Conservation (phyloP, 2,888 invertebrate species). For the Perizoma flavofasciatum region DNA sequence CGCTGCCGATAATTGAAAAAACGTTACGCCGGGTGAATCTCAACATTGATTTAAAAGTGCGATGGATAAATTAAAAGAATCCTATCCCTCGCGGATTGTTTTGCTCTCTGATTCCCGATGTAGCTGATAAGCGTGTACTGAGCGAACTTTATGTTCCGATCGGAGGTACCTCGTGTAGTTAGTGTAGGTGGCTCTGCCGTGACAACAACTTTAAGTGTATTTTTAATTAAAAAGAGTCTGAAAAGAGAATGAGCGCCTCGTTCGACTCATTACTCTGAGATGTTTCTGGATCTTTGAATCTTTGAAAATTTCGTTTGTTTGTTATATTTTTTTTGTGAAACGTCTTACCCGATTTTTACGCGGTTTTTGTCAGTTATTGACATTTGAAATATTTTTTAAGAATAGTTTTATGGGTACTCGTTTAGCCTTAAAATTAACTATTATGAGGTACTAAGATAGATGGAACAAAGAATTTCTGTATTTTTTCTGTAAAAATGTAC, state of each 20-base stretch:
- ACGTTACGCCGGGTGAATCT: constrained; percentile 75
- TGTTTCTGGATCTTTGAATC: no score
- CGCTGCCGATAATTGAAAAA: constrained; percentile 76
- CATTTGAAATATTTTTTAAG: no score
- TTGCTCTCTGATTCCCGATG: constrained; percentile 71
- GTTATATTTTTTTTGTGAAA: no score
- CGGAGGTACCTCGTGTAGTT: constrained; percentile 55
- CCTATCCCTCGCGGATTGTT: constrained; percentile 66
- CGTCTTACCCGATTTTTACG: no score
- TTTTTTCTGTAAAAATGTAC: no score
- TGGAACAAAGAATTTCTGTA: no score
- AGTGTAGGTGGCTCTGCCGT: constrained; percentile 63
- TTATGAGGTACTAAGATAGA: no score
- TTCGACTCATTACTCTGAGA: no score
- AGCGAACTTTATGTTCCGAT: constrained; percentile 72
- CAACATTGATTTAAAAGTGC: constrained; percentile 80
- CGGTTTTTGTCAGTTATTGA: no score
- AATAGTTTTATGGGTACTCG: no score
- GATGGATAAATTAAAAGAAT: constrained; percentile 81
- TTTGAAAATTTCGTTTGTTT: not conserved
- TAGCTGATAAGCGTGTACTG: constrained; percentile 70
- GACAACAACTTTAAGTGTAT: constrained; percentile 51
- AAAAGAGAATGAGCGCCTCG: constrained; percentile 18
- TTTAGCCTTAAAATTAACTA: no score
- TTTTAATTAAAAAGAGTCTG: constrained; percentile 61